Percentiles rank a stretch among this genome's conserved stretches.
Conservation (phyloP, 2,888 invertebrate genomes). For the Parapristionchus giblindavisi region DNA sequence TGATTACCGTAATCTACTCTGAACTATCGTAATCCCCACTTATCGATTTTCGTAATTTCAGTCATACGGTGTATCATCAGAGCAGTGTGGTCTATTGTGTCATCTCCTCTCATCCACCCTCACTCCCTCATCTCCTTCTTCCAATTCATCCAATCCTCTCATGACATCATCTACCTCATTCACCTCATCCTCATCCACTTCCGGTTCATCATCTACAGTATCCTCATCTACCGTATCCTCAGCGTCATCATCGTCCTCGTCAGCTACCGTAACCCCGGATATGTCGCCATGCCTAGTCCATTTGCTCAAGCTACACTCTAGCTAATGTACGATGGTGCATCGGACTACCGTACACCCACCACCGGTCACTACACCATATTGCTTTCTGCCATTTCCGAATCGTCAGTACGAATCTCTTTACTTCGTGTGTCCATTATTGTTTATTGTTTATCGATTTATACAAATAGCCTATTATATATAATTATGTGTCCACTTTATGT, state of each 20-base stretch:
- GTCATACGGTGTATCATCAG: slow-evolving; percentile 9
- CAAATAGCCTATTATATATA: too few relatives aligned
- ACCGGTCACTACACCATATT: too few relatives aligned
- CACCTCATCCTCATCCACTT: too few relatives aligned
- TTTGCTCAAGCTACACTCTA: neutral
- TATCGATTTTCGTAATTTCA: too few relatives aligned
- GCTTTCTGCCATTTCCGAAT: too few relatives aligned
- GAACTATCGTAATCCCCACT: too few relatives aligned
- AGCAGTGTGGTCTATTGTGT: slow-evolving; percentile 23
- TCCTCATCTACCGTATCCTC: neutral
- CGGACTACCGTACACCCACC: neutral
- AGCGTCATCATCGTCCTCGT: neutral
- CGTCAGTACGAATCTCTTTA: too few relatives aligned
- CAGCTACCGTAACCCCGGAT: neutral
- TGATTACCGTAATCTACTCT: too few relatives aligned
- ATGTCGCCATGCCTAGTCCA: neutral
- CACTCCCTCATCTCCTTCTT: neutral
- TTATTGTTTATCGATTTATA: too few relatives aligned
- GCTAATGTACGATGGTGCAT: neutral
- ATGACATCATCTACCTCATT: neutral
- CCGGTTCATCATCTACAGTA: neutral
- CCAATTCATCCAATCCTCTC: neutral
- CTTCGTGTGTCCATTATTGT: too few relatives aligned
- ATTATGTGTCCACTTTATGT: too few relatives aligned
- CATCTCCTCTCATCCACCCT: neutral